Percentiles rank a stretch among this genome's conserved stretches.
These are phyloP conservation scores for Papilio gigon DNA, from an alignment of 2,888 invertebrate species.

Conservation along the genomic window DNA sequence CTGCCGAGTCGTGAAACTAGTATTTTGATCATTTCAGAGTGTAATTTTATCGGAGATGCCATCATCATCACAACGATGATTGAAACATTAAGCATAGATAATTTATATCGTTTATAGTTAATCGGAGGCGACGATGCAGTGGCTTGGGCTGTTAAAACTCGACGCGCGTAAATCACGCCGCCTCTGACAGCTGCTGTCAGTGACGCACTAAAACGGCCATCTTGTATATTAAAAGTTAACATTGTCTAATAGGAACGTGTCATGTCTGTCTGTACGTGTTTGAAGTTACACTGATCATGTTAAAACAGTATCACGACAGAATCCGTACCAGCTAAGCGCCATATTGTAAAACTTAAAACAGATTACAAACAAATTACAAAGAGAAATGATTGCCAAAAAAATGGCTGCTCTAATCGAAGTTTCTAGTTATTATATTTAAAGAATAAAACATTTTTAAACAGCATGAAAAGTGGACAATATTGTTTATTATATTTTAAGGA, in stretches of 20 bases:
- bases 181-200: slow-evolving; percentile 34
- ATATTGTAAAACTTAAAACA: too few relatives aligned
- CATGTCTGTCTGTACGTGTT: slow-evolving; percentile 21
- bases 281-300: neutral
- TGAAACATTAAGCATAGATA: slow-evolving; percentile 37
- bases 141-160: slow-evolving; percentile 27
- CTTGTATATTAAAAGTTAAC: slow-evolving; percentile 32
- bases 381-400: too few relatives aligned
- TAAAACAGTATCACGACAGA: too few relatives aligned
- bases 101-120: slow-evolving; percentile 34
- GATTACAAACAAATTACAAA: too few relatives aligned
- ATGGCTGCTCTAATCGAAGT: too few relatives aligned
- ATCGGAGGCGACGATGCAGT: slow-evolving; percentile 36
- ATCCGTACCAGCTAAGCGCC: too few relatives aligned
- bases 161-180: slow-evolving; percentile 37
- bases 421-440: neutral
- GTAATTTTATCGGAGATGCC: neutral
- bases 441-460: too few relatives aligned
- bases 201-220: slow-evolving; percentile 34
- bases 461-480: too few relatives aligned
- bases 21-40: too few relatives aligned
- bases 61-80: slow-evolving; percentile 21
- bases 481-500: too few relatives aligned
- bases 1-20: too few relatives aligned
- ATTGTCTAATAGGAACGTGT: slow-evolving; percentile 16